phyloP scores from a whole-genome alignment of 1,140 invertebrate species.

The Reticulitermes speratus region DNA sequence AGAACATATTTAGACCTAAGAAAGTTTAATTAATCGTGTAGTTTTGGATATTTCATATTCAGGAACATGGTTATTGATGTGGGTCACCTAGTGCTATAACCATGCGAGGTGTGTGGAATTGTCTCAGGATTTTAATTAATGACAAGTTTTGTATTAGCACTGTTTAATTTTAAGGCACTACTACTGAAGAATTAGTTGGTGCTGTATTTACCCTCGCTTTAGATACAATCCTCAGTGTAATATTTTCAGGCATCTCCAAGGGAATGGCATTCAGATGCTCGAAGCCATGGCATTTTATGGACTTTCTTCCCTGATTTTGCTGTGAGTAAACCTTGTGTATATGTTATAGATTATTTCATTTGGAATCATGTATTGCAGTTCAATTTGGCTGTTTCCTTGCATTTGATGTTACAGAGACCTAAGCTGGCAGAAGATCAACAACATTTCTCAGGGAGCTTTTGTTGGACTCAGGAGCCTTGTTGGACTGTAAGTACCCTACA shows the following conservation, averaged over 20 bases:
- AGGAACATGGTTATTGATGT: too few relatives aligned
- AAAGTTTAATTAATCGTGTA: too few relatives aligned
- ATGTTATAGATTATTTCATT: neutral
- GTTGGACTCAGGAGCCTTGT: constrained; percentile 40
- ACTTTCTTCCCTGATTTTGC: constrained; percentile 41
- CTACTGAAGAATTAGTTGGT: too few relatives aligned
- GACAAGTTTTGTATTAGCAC: too few relatives aligned
- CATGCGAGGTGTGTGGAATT: too few relatives aligned
- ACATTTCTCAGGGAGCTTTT: constrained; percentile 41
- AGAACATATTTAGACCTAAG: too few relatives aligned
- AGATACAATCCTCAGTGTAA: neutral
- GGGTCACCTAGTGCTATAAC: too few relatives aligned
- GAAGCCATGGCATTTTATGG: constrained; percentile 43
- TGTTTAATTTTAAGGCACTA: too few relatives aligned
- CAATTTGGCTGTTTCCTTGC: too few relatives aligned
- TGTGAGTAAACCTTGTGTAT: constrained; percentile 34
- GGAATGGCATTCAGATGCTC: constrained; percentile 41
- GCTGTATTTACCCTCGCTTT: too few relatives aligned
- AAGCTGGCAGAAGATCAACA: constrained; percentile 38
- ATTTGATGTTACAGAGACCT: constrained; percentile 37
- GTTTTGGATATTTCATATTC: too few relatives aligned
- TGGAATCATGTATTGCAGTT: neutral
- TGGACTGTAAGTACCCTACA: constrained; percentile 31
- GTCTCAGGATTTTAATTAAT: too few relatives aligned
- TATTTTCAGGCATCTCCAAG: constrained; percentile 42